phyloP scores from a whole-genome alignment of 1,140 invertebrate genomes.

The Drosophila bifasciata region DNA sequence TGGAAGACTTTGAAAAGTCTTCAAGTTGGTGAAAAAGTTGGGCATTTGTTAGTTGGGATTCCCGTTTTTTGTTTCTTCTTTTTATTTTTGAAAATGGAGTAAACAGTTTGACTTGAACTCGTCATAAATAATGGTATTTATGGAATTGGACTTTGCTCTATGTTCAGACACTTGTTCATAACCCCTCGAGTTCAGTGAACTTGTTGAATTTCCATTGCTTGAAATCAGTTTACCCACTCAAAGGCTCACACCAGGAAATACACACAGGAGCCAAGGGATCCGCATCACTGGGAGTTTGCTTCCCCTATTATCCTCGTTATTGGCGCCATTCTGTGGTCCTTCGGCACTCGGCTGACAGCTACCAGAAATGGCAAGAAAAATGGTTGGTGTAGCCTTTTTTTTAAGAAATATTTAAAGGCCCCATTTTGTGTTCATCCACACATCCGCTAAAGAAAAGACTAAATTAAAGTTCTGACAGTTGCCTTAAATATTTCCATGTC shows the following conservation, averaged over 20 bases:
- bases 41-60: conserved; percentile 4
- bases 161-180: conserved; percentile 12
- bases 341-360: conserved; percentile 26
- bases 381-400: no score
- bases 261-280: not conserved
- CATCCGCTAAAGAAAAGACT: not conserved
- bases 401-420: conserved; percentile 21
- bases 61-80: conserved; percentile 36
- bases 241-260: conserved; percentile 30
- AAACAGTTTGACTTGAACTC: conserved; percentile 53
- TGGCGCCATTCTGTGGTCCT: conserved; percentile 50
- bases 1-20: conserved; percentile 61
- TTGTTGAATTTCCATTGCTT: conserved; percentile 21
- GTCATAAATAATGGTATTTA: conserved; percentile 57
- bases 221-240: conserved; percentile 49
- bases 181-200: conserved; percentile 38
- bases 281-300: conserved; percentile 29
- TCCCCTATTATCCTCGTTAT: conserved; percentile 35
- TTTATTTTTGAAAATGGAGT: not conserved
- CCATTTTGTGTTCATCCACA: no score
- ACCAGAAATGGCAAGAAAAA: conserved; percentile 34
- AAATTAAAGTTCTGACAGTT: conserved; percentile 30
- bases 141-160: conserved; percentile 28
- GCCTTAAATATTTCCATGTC: conserved; percentile 24
- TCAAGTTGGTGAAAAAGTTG: conserved; percentile 47